phyloP scores from a whole-genome alignment of 1,140 invertebrate species.

The Diprion similis region DNA sequence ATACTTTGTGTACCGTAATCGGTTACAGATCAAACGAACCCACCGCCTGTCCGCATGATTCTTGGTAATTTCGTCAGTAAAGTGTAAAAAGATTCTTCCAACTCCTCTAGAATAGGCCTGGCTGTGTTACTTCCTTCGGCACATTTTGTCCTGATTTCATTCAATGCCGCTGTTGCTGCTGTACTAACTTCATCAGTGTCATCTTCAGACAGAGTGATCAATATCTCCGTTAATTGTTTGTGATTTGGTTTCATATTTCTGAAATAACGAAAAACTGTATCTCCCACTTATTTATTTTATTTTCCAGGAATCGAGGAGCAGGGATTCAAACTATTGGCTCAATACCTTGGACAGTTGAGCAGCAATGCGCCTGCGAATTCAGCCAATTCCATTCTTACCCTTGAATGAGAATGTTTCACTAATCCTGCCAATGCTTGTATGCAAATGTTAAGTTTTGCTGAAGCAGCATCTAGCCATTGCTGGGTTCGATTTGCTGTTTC shows the following conservation, averaged over 20 bases:
- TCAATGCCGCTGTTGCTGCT: slow-evolving; percentile 51
- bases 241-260: slow-evolving; percentile 67
- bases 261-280: slow-evolving; percentile 25
- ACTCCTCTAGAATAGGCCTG: slow-evolving; percentile 58
- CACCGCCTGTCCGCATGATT: slow-evolving; percentile 68
- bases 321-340: slow-evolving; percentile 15
- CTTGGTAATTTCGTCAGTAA: slow-evolving; percentile 65
- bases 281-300: not conserved
- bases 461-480: slow-evolving; percentile 66
- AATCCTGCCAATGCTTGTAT: slow-evolving; percentile 60
- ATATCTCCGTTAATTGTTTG: slow-evolving; percentile 63
- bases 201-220: slow-evolving; percentile 68
- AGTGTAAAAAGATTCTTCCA: slow-evolving; percentile 67
- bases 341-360: slow-evolving; percentile 63
- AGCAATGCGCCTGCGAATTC: slow-evolving; percentile 60
- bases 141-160: slow-evolving; percentile 51
- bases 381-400: slow-evolving; percentile 65
- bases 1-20: slow-evolving; percentile 14
- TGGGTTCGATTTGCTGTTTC: slow-evolving; percentile 53
- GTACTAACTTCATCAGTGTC: slow-evolving; percentile 57
- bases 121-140: slow-evolving; percentile 39
- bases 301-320: slow-evolving; percentile 7
- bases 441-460: slow-evolving; percentile 62
- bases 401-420: slow-evolving; percentile 62
- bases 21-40: slow-evolving; percentile 19